phyloP scores from a whole-genome alignment of 2,113 vertebrate genomes.

The Tragulus kanchil region DNA sequence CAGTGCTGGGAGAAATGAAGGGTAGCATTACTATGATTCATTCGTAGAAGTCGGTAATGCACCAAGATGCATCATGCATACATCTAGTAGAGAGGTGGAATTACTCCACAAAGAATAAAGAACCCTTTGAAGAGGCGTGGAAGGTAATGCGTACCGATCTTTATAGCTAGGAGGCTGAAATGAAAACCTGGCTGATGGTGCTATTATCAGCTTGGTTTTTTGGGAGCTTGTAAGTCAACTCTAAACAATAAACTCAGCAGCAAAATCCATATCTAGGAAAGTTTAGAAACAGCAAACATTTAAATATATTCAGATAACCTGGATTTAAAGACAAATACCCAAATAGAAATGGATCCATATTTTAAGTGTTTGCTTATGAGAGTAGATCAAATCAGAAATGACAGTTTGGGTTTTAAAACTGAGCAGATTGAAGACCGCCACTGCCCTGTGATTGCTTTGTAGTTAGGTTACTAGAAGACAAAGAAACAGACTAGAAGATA shows the following conservation, averaged over 20 bases:
- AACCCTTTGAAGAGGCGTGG: constrained; percentile 68
- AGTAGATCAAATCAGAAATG: not conserved
- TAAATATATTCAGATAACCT: constrained; percentile 23
- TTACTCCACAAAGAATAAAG: constrained; percentile 74
- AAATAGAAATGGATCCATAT: not conserved
- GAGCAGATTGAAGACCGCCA: not conserved
- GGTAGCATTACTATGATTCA: constrained; percentile 85
- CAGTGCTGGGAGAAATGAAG: constrained; percentile 77
- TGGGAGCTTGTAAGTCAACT: not conserved
- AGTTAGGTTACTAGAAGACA: not conserved
- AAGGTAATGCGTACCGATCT: constrained; percentile 50
- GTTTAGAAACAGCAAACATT: not conserved
- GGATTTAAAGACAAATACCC: not conserved
- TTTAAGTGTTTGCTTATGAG: not conserved
- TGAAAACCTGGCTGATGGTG: constrained; percentile 77
- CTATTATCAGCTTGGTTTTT: constrained; percentile 72
- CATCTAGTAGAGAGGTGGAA: constrained; percentile 78
- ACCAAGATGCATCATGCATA: constrained; percentile 75
- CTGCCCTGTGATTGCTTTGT: not conserved
- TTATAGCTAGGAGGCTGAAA: constrained; percentile 71
- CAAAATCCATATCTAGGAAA: not conserved
- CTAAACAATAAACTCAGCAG: not conserved
- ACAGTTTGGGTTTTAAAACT: not conserved
- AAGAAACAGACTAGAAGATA: not conserved
- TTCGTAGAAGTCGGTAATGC: constrained; percentile 76